Base-by-base conservation (phyloP, 1,140 invertebrate species). In the Epicauta chinensis region DNA sequence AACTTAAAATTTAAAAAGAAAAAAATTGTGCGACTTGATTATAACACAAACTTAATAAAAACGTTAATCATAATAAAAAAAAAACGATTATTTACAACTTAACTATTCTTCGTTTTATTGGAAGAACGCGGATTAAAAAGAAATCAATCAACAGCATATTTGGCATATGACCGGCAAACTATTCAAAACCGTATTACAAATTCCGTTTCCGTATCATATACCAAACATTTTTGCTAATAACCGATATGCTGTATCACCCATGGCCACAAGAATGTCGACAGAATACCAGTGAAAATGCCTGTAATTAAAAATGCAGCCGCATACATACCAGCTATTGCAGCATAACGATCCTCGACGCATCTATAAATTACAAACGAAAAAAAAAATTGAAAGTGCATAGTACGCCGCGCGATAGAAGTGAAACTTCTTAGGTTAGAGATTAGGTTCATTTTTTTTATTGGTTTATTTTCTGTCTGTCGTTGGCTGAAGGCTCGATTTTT, bases 281-380 rank as follows among this genome's bases (percentile, higher is more conserved):
- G 71, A 17, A 97, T 79, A 7, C 95, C 95, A 36, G 73, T 71
- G 54, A 93, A 84, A 11, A 97, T 91, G 16, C 95, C 95, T 1
- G 91, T 85, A 1, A 97, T 86, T 1, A 98, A 76, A 61, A 83
- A 86, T 12, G 95, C 93, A 1, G 88, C 92, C 17, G 84, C 93
- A 70, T 94, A 91, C 94, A 98, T 98, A 29, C 94, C 95, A 2
- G 95, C 95, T 6, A 83, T 87, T 0, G 86, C 75, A 14, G 90
- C 87, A 69, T 96, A 77, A 58, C 90, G 82, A 0, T 83, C 78
- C 35, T 91, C 84, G 7, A 97, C 93, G 32, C 79, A 83, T 56
- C 91, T 94, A 39, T 32, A 48, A 16, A 15, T 12, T 16, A 10
- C n/a, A 29, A n/a, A 44, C 3, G 36, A 37, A 13, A 29, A 30